phyloP scores from a whole-genome alignment of 2,797 vertebrate species.

The Euphonia xanthogaster region DNA sequence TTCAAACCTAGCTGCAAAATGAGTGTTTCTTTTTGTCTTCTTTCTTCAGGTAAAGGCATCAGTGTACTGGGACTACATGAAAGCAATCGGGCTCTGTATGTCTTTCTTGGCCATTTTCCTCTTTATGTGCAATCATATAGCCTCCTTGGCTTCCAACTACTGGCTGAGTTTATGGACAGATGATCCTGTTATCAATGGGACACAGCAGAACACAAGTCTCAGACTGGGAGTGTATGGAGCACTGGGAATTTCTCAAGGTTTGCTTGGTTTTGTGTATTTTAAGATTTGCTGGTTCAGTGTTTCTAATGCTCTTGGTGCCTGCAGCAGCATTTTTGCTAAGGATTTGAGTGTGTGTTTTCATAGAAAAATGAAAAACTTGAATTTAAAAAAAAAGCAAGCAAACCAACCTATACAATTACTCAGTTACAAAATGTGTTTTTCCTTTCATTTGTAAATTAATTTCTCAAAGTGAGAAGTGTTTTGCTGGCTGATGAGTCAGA shows the following conservation, averaged over 20 bases:
- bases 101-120: constrained; percentile 86
- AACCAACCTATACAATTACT: not conserved
- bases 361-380: not conserved
- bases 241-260: constrained; percentile 90
- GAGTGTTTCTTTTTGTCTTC: not conserved
- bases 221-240: constrained; percentile 88
- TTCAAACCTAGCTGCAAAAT: not conserved
- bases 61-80: constrained; percentile 94
- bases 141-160: constrained; percentile 90
- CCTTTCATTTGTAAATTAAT: not conserved
- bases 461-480: not conserved
- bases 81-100: constrained; percentile 85
- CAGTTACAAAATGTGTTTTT: not conserved
- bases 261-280: not conserved
- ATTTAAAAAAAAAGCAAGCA: not conserved
- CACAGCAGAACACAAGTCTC: constrained; percentile 82
- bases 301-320: not conserved
- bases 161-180: constrained; percentile 98
- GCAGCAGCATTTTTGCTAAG: not conserved
- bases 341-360: not conserved
- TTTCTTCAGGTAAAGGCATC: constrained; percentile 84
- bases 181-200: constrained; percentile 89
- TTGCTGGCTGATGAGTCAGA: not conserved
- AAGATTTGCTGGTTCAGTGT: not conserved
- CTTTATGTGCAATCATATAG: constrained; percentile 84